Conservation (phyloP, 2,797 vertebrate genomes). For the Dermochelys coriacea region DNA sequence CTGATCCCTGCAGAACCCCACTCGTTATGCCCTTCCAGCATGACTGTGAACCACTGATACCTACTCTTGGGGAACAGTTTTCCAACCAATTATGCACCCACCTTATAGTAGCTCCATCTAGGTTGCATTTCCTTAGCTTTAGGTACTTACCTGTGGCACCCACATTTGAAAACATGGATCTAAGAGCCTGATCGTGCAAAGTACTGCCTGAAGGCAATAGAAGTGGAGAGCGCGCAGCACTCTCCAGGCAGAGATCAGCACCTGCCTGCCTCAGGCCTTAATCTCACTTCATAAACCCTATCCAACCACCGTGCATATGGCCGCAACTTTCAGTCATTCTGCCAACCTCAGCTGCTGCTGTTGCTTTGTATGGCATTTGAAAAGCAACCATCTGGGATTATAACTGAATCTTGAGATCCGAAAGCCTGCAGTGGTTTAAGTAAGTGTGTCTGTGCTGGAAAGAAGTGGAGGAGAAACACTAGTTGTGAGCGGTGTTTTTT, state of each 20-base stretch:
- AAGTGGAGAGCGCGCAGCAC: background rate
- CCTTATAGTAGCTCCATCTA: too few species aligned
- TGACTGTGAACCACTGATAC: too few species aligned
- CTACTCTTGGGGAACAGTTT: too few species aligned
- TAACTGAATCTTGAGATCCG: background rate
- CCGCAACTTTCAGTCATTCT: background rate
- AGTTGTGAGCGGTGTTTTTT: accelerated
- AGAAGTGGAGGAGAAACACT: background rate
- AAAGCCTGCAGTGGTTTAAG: background rate
- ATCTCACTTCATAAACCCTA: background rate
- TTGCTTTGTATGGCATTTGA: background rate
- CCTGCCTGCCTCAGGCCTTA: background rate
- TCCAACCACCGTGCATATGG: background rate
- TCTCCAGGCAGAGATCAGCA: background rate
- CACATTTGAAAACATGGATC: background rate
- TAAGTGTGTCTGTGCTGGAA: background rate
- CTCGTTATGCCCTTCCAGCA: too few species aligned
- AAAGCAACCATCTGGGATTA: background rate
- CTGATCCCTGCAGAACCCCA: too few species aligned
- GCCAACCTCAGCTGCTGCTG: background rate
- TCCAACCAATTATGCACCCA: too few species aligned
- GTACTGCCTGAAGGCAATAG: background rate
- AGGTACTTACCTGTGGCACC: too few species aligned
- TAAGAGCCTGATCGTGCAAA: background rate
- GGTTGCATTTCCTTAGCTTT: too few species aligned